Conservation (phyloP, 2,113 vertebrate genomes). For the Lycaon pictus region DNA sequence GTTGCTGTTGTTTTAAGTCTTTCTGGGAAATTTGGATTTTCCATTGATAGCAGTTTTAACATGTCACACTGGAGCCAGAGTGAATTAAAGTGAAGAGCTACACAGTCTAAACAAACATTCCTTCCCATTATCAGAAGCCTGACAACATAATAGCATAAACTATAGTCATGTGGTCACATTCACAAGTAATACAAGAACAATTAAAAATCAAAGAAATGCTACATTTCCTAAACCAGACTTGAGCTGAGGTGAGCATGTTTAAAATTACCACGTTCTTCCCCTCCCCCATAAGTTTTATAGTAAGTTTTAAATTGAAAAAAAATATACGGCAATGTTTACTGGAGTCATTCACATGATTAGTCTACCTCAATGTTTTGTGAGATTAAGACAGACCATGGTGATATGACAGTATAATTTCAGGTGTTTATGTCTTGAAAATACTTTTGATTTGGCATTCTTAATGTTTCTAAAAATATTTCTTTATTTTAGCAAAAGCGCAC, state of each 20-base stretch:
- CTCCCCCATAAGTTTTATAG: constrained; percentile 18
- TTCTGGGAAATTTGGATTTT: constrained; percentile 94
- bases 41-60: constrained; percentile 94
- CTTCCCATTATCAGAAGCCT: constrained; percentile 91
- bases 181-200: constrained; percentile 83
- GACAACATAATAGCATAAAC: constrained; percentile 95
- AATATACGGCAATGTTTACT: not conserved
- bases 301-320: constrained; percentile 69
- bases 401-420: not conserved
- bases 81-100: constrained; percentile 93
- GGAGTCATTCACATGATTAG: constrained; percentile 12
- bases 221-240: constrained; percentile 72
- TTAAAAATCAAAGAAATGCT: constrained; percentile 84
- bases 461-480: not conserved
- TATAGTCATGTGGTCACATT: constrained; percentile 86
- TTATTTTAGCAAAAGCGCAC: not conserved
- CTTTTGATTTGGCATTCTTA: not conserved
- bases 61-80: constrained; percentile 96
- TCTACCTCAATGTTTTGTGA: constrained; percentile 49
- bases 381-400: not conserved
- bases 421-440: constrained; percentile 35
- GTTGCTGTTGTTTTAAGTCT: constrained; percentile 92
- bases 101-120: constrained; percentile 97
- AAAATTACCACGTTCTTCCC: constrained; percentile 58
- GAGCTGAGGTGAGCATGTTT: constrained; percentile 60